A percentile compares a stretch with the other conserved stretches of the same genome.
Evolutionary conservation across 2,888 invertebrate species (phyloP).

Genomic region (Latrodectus hesperus): DNA sequence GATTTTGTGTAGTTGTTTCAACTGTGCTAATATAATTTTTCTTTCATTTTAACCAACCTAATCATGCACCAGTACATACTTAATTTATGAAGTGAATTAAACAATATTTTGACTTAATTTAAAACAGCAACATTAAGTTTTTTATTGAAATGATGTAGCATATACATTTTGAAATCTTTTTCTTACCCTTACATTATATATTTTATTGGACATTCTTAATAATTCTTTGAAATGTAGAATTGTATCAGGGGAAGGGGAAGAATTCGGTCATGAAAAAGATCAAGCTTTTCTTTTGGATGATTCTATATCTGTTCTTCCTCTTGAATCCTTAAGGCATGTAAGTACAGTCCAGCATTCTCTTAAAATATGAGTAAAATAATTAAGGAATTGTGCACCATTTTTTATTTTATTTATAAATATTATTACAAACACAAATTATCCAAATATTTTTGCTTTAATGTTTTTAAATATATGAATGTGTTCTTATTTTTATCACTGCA

Average conservation of each 20-base stretch:
- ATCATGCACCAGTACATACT: no score
- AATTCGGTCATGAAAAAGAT: conserved; percentile 86
- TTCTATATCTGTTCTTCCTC: conserved; percentile 82
- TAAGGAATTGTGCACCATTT: neutral
- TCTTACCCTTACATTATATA: neutral
- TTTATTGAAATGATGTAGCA: no score
- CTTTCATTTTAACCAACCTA: no score
- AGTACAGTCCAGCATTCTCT: conserved; percentile 1
- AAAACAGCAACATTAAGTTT: no score
- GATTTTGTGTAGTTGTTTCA: no score
- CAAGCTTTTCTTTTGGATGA: conserved; percentile 84
- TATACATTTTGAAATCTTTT: no score
- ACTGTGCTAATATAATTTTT: no score
- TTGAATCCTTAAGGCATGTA: conserved; percentile 81
- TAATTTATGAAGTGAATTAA: no score
- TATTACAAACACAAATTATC: neutral
- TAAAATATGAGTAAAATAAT: no score
- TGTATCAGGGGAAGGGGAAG: conserved; percentile 87
- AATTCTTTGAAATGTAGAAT: conserved; percentile 78
- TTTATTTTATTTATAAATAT: neutral
- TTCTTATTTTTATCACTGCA: neutral
- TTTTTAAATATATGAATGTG: neutral
- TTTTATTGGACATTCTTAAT: neutral
- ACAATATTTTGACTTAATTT: no score
- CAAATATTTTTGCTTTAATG: neutral